These are phyloP conservation scores for Chloroclystis v-ata DNA, from an alignment of 2,888 invertebrate genomes.

Conservation along the genomic window DNA sequence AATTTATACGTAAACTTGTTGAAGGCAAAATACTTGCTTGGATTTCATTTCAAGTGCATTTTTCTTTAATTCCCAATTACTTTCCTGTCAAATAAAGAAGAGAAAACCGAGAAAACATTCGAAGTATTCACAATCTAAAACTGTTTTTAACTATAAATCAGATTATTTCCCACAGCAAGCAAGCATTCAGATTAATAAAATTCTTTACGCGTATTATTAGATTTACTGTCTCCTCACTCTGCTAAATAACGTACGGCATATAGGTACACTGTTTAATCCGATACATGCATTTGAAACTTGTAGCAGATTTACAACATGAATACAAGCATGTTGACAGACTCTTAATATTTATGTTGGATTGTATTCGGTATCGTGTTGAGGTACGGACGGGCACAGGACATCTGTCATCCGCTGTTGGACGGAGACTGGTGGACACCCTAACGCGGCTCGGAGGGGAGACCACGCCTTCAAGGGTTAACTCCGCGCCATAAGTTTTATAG, in stretches of 20 bases:
- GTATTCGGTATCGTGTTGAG: conserved; percentile 66
- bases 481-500: conserved; percentile 16
- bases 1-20: conserved; percentile 10
- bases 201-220: conserved; percentile 20
- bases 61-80: conserved; percentile 7
- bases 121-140: conserved; percentile 4
- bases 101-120: no score
- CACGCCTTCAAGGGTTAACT: conserved; percentile 41
- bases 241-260: conserved; percentile 34
- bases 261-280: conserved; percentile 38
- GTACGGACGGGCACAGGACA: conserved; percentile 61
- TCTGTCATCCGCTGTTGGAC: conserved; percentile 65
- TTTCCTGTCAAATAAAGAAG: conserved; percentile 17
- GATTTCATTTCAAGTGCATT: no score
- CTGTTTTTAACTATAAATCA: conserved; percentile 14
- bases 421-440: conserved; percentile 55
- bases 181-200: conserved; percentile 13
- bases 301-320: conserved; percentile 17
- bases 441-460: conserved; percentile 34
- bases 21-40: conserved; percentile 3
- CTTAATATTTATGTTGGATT: conserved; percentile 63
- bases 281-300: conserved; percentile 35
- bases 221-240: conserved; percentile 25
- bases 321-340: conserved; percentile 37
- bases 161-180: conserved; percentile 19